Base-by-base conservation (phyloP, 2,888 invertebrate genomes). In the Physocephala rufipes region DNA sequence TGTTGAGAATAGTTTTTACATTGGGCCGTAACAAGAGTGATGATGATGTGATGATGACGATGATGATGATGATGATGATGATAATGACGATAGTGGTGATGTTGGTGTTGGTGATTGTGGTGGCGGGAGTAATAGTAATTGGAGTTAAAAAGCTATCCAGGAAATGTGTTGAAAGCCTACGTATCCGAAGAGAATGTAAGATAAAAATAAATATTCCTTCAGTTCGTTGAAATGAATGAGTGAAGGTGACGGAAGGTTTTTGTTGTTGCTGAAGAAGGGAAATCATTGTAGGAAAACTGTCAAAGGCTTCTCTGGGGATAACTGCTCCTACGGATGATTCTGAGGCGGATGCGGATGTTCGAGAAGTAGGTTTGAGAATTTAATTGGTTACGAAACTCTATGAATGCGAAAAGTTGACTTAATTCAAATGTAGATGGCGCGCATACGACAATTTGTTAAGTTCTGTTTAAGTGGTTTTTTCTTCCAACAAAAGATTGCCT, bases 111-210 rank as follows among this genome's bases (percentile, higher is more conserved):
- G 66, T 24, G 36, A n/a, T n/a, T 16, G 53, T 68, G 73, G 73
- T 70, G 53, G 68, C 73, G 74, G 66, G 62, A 70, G 73, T 73
- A 66, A 71, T 68, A 74, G 75, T 76, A 74, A 76, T 75, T 76
- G 74, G 68, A 61, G 68, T 68, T 68, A 68, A 61, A 66, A 68
- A 61, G 68, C 61, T 51, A 55, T 21, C 16, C 36, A 21, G 36
- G 9, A 36, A 9, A 28, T 15, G 58, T 28, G 58, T 4, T 36
- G 36, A 7, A 36, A 9, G 36, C 36, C n/a, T n/a, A n/a, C n/a
- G 36, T 36, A 9, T 4, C 36, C 36, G 36, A 9, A 9, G 36
- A 9, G 36, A 9, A 36, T 4, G 36, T 7, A 9, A 36, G 36
- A 9, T 3, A 26, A 24, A 58, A 67, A 67, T 26, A 59, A 26